phyloP scores from a whole-genome alignment of 2,797 vertebrate genomes.

The Cyprinella venusta region DNA sequence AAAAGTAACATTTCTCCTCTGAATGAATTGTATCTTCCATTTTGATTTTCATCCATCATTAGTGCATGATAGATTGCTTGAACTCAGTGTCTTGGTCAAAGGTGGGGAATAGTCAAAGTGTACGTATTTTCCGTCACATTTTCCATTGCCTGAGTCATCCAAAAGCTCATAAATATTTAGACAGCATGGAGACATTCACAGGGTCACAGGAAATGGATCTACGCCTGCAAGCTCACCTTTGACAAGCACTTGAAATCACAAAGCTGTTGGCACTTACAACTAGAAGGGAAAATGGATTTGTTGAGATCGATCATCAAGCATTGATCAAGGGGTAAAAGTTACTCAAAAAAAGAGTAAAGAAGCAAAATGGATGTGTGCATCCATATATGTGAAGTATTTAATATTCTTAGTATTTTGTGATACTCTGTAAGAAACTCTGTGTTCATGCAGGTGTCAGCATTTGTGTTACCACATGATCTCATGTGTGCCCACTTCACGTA shows the following conservation, averaged over 20 bases:
- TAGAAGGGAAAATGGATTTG: conserved; percentile 1
- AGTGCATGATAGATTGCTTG: conserved; percentile 41
- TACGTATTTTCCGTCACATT: conserved; percentile 37
- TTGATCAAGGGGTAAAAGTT: background rate
- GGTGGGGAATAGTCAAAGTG: conserved; percentile 28
- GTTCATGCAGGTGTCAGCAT: conserved; percentile 22
- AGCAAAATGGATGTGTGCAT: background rate
- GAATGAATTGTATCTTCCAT: conserved; percentile 5
- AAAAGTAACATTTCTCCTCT: background rate
- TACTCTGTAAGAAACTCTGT: conserved; percentile 3
- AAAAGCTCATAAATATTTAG: conserved; percentile 56
- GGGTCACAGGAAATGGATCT: conserved; percentile 52
- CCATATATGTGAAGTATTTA: background rate
- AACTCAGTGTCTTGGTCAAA: conserved; percentile 39
- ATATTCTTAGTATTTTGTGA: conserved; percentile 17
- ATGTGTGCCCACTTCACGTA: conserved; percentile 27
- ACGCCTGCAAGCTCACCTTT: conserved; percentile 22
- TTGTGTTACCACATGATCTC: background rate
- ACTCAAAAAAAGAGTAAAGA: background rate
- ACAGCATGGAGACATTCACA: conserved; percentile 37
- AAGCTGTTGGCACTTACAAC: background rate
- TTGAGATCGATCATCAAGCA: background rate
- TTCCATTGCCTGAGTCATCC: conserved; percentile 54
- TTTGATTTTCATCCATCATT: background rate
- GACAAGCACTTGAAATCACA: conserved; percentile 32